These are phyloP conservation scores for Neodiprion fabricii DNA, from an alignment of 1,140 invertebrate genomes.

Conservation along the genomic window DNA sequence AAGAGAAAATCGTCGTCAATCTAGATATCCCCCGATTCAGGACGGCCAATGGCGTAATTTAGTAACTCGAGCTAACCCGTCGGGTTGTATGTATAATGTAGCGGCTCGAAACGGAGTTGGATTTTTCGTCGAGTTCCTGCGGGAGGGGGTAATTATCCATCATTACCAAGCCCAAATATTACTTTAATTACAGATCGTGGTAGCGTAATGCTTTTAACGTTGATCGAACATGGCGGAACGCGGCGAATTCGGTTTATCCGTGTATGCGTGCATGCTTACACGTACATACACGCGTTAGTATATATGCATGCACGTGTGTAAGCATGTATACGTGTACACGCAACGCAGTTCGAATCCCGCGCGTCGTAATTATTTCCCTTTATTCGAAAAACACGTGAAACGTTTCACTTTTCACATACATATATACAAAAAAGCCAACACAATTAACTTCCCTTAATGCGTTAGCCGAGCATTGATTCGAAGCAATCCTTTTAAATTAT, in stretches of 20 bases:
- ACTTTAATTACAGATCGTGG: constrained; percentile 44
- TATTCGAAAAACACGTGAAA: background rate
- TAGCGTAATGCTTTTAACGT: constrained; percentile 26
- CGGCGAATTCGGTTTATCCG: background rate
- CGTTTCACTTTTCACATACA: background rate
- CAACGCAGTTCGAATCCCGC: background rate
- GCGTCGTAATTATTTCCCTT: constrained; percentile 5
- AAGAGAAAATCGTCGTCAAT: background rate
- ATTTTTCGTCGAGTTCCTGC: constrained; percentile 22
- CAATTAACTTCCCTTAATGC: constrained; percentile 7
- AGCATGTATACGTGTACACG: too few relatives aligned
- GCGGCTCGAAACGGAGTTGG: background rate
- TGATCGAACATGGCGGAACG: constrained; percentile 13
- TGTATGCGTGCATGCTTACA: background rate
- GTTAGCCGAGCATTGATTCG: background rate
- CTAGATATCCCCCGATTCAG: background rate
- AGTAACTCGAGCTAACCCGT: background rate
- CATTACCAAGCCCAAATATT: constrained; percentile 52
- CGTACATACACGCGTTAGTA: too few relatives aligned
- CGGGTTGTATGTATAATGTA: background rate
- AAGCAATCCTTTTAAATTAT: constrained; percentile 8
- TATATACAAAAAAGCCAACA: background rate
- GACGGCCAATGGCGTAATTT: background rate
- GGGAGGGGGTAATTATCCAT: constrained; percentile 42
- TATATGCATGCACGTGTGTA: too few relatives aligned